Base-by-base conservation (phyloP, 2,113 vertebrate species). In the Sinocyclocheilus maitianheensis region DNA sequence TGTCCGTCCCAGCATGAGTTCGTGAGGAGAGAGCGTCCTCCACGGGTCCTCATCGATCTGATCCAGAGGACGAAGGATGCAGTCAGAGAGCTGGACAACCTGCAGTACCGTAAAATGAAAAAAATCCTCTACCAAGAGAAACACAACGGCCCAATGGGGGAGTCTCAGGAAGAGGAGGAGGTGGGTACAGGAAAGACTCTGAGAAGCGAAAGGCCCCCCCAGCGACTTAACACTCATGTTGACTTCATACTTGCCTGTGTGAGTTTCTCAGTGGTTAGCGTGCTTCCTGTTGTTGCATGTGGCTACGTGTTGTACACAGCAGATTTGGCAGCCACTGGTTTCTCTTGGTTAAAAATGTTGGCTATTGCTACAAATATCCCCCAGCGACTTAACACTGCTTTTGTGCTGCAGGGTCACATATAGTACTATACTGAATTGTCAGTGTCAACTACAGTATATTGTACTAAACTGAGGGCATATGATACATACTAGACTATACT, bases 51-150 rank as follows among this genome's bases (percentile, higher is more conserved):
- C 46, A 93, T 97, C 77, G 97, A 99, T 90, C 97, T 99, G 90
- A 99, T 99, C 90, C 97, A 99, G 76, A 96, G 98, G 93, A 99
- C 98, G 43, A 99, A 99, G 93, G 98, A 99, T 88, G 98, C 98
- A 0, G 98, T 99, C 53, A 95, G 98, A 6, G 98, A 99, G 84
- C 91, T 99, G 91, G 98, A 99, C 91, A 99, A 99, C 90, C 94
- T 99, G 84, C 98, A 99, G 93, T 99, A 99, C 92, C 95, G 98
- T 87, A 99, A 99, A 94, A 99, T 99, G 98, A 99, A 99, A 94
- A 99, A 99, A 90, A 98, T 99, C 90, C 97, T 99, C 20, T 99
- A 99, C 94, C 97, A 99, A 84, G 98, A 99, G 94, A 96, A 96
- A 2, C 94, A 96, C 88, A 98, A 98, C 0, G 97, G 98, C 30